phyloP scores from a whole-genome alignment of 2,888 invertebrate species.

The Limnephilus rhombicus region DNA sequence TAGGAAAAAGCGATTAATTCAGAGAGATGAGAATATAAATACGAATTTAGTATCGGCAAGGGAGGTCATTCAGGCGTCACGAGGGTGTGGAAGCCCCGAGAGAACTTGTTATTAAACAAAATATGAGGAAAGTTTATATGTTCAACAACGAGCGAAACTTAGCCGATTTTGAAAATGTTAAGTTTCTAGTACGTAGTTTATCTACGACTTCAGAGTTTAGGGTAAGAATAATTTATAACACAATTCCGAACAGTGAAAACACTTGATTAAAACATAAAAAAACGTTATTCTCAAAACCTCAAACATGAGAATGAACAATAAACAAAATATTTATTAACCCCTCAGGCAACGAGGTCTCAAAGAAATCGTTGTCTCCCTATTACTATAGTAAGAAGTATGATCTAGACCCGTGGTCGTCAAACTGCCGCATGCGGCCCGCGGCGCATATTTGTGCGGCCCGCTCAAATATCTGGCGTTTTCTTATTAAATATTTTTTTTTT shows the following conservation, averaged over 20 bases:
- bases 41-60: neutral
- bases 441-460: too few relatives aligned
- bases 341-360: too few relatives aligned
- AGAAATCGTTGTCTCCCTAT: too few relatives aligned
- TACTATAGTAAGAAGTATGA: too few relatives aligned
- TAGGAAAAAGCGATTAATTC: neutral
- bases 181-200: neutral
- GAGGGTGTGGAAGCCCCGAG: neutral
- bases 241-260: neutral
- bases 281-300: too few relatives aligned
- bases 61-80: neutral
- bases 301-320: neutral
- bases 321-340: too few relatives aligned
- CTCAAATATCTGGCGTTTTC: too few relatives aligned
- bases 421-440: too few relatives aligned
- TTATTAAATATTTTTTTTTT: too few relatives aligned
- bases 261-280: neutral
- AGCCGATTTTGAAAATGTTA: neutral
- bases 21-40: neutral
- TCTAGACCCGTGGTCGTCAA: too few relatives aligned
- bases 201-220: neutral
- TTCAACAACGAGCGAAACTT: conserved; percentile 23
- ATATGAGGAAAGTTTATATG: conserved; percentile 12
- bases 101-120: conserved; percentile 23
- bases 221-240: neutral